Percentiles rank a stretch among this genome's conserved stretches.
Evolutionary conservation across 2,113 vertebrate genomes (phyloP).

Genomic region (Gymnarchus niloticus): DNA sequence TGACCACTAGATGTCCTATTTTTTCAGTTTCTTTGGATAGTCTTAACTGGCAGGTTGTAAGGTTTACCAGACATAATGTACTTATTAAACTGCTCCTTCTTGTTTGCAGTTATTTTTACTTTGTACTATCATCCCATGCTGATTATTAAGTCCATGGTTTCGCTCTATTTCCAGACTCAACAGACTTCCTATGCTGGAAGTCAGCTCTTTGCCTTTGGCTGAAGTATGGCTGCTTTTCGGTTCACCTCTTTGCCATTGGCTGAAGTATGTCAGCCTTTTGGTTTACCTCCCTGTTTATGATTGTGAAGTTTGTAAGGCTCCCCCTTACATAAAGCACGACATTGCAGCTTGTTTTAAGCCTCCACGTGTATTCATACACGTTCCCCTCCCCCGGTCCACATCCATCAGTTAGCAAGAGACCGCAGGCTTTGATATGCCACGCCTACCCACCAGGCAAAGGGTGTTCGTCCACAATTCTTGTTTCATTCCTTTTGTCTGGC

Average conservation of each 20-base stretch:
- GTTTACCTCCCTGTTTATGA: background rate
- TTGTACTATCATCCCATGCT: background rate
- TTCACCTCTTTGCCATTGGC: background rate
- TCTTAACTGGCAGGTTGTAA: background rate
- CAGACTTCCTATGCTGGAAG: background rate
- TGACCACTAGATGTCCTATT: constrained; percentile 14
- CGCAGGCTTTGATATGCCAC: background rate
- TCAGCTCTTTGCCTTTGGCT: background rate
- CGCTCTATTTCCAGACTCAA: background rate
- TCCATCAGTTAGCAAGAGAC: background rate
- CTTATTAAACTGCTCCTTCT: background rate
- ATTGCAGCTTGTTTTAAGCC: background rate
- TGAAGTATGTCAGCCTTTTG: background rate
- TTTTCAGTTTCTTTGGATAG: background rate
- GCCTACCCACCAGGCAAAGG: background rate
- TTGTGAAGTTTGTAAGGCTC: background rate
- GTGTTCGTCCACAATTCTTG: background rate
- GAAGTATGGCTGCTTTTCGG: background rate
- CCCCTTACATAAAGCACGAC: background rate
- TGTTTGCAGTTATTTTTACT: background rate
- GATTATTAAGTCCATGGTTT: background rate
- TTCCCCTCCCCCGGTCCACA: background rate
- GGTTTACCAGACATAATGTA: background rate
- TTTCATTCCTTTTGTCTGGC: background rate
- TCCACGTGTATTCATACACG: background rate